A percentile compares a stretch with the other conserved stretches of the same genome.
phyloP scores from a whole-genome alignment of 2,113 vertebrate genomes.

The Mesitornis unicolor region DNA sequence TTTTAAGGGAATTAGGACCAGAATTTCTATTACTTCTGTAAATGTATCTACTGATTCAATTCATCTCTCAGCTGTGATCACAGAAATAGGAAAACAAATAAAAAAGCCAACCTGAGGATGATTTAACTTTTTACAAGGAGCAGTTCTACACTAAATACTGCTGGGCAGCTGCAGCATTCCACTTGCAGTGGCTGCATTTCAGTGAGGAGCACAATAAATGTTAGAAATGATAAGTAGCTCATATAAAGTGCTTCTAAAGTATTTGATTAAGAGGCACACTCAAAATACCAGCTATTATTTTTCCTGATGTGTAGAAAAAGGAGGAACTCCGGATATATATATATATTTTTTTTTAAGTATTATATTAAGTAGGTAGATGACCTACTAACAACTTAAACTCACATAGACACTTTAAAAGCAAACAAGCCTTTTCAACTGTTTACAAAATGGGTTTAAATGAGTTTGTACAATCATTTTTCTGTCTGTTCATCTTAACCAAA shows the following conservation, averaged over 20 bases:
- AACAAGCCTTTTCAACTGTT: neutral
- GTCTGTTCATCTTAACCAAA: neutral
- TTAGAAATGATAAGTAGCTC: neutral
- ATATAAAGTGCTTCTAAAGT: neutral
- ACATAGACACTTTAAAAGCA: neutral
- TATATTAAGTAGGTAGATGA: neutral
- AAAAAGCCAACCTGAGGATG: neutral
- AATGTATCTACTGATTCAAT: neutral
- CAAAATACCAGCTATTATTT: neutral
- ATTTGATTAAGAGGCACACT: neutral
- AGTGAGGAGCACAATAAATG: neutral
- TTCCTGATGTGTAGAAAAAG: neutral
- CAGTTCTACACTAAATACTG: neutral
- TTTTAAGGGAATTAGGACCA: constrained; percentile 4
- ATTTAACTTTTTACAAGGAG: neutral
- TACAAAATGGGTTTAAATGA: neutral
- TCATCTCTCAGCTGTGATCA: neutral
- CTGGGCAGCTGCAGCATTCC: neutral
- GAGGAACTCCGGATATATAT: neutral
- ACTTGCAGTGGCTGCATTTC: neutral
- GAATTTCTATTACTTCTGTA: constrained; percentile 14
- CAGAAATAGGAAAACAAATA: neutral
- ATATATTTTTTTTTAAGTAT: neutral
- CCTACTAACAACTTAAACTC: neutral
- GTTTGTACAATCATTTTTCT: neutral